Percentiles rank a stretch among this genome's conserved stretches.
Evolutionary conservation across 2,888 invertebrate species (phyloP).

Genomic region (Sialis fuliginosa): DNA sequence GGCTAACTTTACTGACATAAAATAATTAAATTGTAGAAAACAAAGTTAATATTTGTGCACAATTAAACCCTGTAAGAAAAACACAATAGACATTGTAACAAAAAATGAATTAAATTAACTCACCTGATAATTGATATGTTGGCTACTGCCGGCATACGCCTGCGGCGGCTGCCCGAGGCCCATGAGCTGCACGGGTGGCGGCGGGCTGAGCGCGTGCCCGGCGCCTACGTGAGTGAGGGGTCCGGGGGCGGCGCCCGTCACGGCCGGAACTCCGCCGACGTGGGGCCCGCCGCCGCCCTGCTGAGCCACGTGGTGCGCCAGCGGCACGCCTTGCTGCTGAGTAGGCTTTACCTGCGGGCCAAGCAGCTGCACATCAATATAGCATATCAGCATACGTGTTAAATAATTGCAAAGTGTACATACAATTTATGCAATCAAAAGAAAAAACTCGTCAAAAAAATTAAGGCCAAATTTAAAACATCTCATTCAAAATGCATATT

Average conservation of each 20-base stretch:
- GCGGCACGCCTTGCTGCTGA: constrained; percentile 46
- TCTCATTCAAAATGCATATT: too few species aligned
- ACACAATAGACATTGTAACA: not conserved
- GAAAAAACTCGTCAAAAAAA: not conserved
- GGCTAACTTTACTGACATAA: not conserved
- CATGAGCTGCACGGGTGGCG: constrained; percentile 37
- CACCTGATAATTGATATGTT: constrained; percentile 57
- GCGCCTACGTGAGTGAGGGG: constrained; percentile 11
- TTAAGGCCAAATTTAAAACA: constrained; percentile 4
- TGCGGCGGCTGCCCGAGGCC: constrained; percentile 34
- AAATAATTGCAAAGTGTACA: too few species aligned
- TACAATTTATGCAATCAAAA: not conserved
- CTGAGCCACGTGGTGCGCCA: constrained; percentile 9
- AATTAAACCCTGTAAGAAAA: not conserved
- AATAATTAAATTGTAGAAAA: too few species aligned
- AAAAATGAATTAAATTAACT: constrained; percentile 12
- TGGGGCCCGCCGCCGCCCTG: constrained; percentile 18
- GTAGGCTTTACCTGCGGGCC: constrained; percentile 56
- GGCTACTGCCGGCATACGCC: constrained; percentile 27
- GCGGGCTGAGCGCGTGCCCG: constrained; percentile 35
- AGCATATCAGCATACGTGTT: constrained; percentile 22
- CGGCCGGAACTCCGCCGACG: constrained; percentile 19
- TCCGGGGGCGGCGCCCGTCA: constrained; percentile 20
- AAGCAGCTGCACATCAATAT: constrained; percentile 29
- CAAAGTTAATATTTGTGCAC: not conserved